These are phyloP conservation scores for Crocidura indochinensis DNA, from an alignment of 2,797 vertebrate genomes.

Conservation along the genomic window DNA sequence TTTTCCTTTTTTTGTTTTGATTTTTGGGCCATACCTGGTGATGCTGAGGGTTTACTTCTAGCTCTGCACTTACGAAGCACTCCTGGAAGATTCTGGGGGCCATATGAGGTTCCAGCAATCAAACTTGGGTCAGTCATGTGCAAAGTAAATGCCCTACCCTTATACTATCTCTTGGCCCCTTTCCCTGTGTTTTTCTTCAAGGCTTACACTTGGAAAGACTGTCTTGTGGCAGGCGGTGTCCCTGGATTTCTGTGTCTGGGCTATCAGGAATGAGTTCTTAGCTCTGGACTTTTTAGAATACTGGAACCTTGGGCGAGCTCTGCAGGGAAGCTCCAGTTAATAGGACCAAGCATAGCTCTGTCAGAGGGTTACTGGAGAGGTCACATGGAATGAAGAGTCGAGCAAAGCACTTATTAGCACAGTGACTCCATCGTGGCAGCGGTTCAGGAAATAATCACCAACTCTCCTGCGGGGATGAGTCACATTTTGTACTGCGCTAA, in stretches of 20 bases:
- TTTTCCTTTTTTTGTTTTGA: neutral
- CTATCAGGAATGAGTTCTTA: neutral
- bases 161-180: too few relatives aligned
- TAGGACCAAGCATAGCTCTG: neutral
- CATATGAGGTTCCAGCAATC: too few relatives aligned
- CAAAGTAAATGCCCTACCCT: too few relatives aligned
- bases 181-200: neutral
- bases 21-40: too few relatives aligned
- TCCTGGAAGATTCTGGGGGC: too few relatives aligned
- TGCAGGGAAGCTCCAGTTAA: neutral
- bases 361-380: conserved; percentile 30
- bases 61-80: too few relatives aligned
- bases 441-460: conserved; percentile 20
- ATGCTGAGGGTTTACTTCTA: too few relatives aligned
- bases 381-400: conserved; percentile 5
- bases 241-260: conserved; percentile 39
- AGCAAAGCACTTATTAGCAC: conserved; percentile 13
- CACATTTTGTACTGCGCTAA: conserved; percentile 5
- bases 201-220: neutral
- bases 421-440: neutral
- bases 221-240: neutral
- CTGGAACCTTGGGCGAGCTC: neutral
- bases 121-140: too few relatives aligned
- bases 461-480: neutral
- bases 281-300: conserved; percentile 19